These are phyloP conservation scores for Erythrocercus mccallii DNA, from an alignment of 2,113 vertebrate species.

Conservation along the genomic window DNA sequence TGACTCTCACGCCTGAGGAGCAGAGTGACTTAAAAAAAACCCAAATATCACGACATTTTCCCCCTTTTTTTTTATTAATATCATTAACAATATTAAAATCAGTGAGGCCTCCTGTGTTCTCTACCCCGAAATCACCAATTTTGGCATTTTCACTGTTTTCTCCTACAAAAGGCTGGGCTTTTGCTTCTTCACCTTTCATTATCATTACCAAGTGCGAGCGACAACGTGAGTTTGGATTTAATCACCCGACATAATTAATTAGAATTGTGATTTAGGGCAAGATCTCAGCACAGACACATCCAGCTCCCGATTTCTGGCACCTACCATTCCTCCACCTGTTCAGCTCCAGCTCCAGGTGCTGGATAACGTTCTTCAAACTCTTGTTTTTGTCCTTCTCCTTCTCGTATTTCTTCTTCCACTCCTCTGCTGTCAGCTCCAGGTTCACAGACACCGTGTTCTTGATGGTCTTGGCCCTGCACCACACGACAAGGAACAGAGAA, in stretches of 20 bases:
- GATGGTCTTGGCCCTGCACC: conserved; percentile 90
- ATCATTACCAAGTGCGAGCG: background rate
- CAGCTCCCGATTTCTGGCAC: background rate
- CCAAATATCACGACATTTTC: too few species aligned
- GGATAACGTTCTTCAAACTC: conserved; percentile 82
- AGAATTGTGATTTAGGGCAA: background rate
- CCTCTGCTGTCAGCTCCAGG: conserved; percentile 90
- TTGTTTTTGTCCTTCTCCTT: conserved; percentile 94
- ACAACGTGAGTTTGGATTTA: background rate
- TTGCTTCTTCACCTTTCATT: background rate
- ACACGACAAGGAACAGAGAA: too few species aligned
- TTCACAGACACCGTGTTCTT: conserved; percentile 95
- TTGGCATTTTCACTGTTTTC: background rate
- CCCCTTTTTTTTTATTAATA: background rate
- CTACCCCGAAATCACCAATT: fast-evolving
- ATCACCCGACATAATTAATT: background rate
- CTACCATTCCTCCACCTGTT: conserved; percentile 89
- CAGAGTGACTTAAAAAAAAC: background rate
- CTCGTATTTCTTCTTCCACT: conserved; percentile 96
- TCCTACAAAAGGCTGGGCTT: background rate
- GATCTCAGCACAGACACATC: fast-evolving
- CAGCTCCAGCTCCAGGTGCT: conserved; percentile 87
- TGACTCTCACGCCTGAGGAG: background rate
- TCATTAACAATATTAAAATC: background rate
- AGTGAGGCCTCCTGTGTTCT: background rate